These are phyloP conservation scores for Tiliqua scincoides DNA, from an alignment of 2,113 vertebrate species.

Conservation along the genomic window DNA sequence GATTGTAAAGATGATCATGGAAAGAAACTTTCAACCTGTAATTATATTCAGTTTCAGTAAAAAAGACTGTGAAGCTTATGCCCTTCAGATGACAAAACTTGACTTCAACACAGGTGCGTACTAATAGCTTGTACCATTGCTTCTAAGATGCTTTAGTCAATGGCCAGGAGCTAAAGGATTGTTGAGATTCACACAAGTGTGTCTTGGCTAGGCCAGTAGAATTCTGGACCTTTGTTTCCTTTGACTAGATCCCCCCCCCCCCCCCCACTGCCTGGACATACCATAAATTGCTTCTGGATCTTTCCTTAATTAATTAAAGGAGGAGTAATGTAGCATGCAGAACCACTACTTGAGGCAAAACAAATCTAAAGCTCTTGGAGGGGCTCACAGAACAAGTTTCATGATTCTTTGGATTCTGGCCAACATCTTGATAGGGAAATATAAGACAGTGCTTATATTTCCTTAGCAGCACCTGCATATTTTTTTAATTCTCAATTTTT, in stretches of 20 bases:
- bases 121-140: neutral
- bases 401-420: neutral
- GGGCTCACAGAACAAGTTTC: neutral
- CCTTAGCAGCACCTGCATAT: neutral
- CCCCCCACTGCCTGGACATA: neutral
- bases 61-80: constrained; percentile 98
- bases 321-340: neutral
- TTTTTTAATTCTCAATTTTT: neutral
- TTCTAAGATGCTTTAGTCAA: neutral
- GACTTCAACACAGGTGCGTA: constrained; percentile 93
- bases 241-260: too few relatives aligned
- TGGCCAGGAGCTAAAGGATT: neutral
- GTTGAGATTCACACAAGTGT: neutral
- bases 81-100: constrained; percentile 95
- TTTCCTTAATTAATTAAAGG: neutral
- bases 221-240: neutral
- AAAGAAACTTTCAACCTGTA: constrained; percentile 98
- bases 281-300: neutral
- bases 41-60: constrained; percentile 99
- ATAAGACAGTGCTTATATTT: neutral
- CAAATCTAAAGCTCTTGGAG: neutral
- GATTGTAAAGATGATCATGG: constrained; percentile 99
- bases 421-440: neutral
- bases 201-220: neutral
- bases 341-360: neutral